Evolutionary conservation across 2,888 invertebrate genomes (phyloP), one percentile per base, ranked within the genome.

Genomic region (Cinara cedri): DNA sequence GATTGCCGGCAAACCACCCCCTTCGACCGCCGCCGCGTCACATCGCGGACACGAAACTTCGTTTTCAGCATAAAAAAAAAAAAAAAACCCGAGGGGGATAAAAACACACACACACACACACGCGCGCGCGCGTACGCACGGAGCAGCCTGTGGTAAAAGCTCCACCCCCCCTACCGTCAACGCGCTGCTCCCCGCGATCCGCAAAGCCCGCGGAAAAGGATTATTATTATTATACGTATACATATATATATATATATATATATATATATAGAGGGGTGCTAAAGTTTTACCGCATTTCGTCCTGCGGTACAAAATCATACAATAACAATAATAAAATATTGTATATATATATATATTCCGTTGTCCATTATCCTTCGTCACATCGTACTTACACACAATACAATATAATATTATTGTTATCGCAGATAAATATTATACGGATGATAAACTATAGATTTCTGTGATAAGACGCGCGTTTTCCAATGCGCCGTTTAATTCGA

Each of bases 31-130:
- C 49, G 8, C 24, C 49, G 51, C 44, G 49, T 10, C 63, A 42
- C 72, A 72, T 62, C 72, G 72, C 63, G 74, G 74, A 74, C 60
- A 62, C 72, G 62, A 72, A 74, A 74, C 74, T 74, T 74, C 54
- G 74, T 74, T 74, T 74, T 74, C 74, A 74, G 74, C 74, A 74
- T 74, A 74, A 74, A 74, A 72, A 74, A 72, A 60, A 62, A 49
- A 63, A 62, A 62, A 71, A 71, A 44, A 72, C 24, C 34, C 54
- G 42, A 63, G 42, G 74, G 72, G 74, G 74, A 63, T 63, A 44
- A 74, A 74, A 74, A 74, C 63, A 72, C 62, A 62, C 49, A 44
- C 57, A 4, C 16, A 42, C 10, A 14, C n/a, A n/a, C n/a, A n/a
- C n/a, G n/a, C n/a, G n/a, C 14, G 8, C 21, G 13, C 24, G 44